Base-by-base conservation (phyloP, 2,113 vertebrate genomes). In the Misgurnus mizolepis region DNA sequence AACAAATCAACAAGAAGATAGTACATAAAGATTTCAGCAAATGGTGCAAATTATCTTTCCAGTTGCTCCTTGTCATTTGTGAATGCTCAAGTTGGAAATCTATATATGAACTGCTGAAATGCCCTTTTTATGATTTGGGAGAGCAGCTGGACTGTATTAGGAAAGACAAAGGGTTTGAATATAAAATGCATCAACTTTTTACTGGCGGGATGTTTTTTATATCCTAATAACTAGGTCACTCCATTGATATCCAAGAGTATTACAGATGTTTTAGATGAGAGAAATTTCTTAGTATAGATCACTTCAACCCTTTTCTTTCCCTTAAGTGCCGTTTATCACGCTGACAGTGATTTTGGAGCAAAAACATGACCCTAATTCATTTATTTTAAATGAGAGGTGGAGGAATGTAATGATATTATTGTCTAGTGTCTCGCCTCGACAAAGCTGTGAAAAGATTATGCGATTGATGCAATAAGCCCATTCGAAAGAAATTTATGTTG, bases 11-110 rank as follows among this genome's bases (percentile, higher is more conserved):
- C 74, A 39, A n/a, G 49, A 14, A 17, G 62, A 47, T 47, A 76
- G 61, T 39, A n/a, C 9, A 56, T 78, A 55, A 76, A 76, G 74
- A 74, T 78, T 82, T 83, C 7, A 72, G 62, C 80, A 72, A 80
- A 72, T 50, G 27, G 60, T 72, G 76, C 45, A 74, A 81, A 81
- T 81, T 56, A 76, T 47, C 78, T 67, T 74, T 9, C 61, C 6
- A 9, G 27, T 68, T 43, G 14, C 15, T 61, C 14, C 2, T 56
- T 18, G 15, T 76, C 27, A 6, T 34, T 79, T 58, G 68, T 83
- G 39, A 43, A 76, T 27, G 41, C 9, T 40, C 10, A 53, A 61
- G 41, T 67, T 60, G 1, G 0, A 43, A 47, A 67, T 79, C 61
- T 66, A 8, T 62, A 41, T 39, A 34, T 47, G 67, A 64, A 41